Evolutionary conservation across 2,888 invertebrate species (phyloP), one percentile per base, ranked within the genome.

Genomic region (Watsonalla binaria): DNA sequence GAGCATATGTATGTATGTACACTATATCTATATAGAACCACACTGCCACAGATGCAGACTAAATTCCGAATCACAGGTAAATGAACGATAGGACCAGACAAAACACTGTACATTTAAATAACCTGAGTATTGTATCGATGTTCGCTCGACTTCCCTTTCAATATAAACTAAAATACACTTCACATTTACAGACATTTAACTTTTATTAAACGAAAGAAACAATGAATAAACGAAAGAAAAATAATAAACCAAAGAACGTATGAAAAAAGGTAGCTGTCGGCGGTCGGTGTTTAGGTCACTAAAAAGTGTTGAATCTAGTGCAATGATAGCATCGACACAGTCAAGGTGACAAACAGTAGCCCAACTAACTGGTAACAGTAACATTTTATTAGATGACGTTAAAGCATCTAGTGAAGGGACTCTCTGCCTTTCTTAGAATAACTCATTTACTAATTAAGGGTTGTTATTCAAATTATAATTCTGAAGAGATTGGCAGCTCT

Each of bases 171-270:
- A 60, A 51, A 82, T 66, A 45, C 56, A 64, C 67, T 80, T 88
- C 68, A 77, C 72, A 73, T 80, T 88, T 68, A 77, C 72, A 74
- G 80, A 80, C 88, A 89, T 85, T 81, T 78, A 78, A 77, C 58
- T 53, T 15, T 35, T 58, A 58, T 70, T 65, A 74, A 78, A 69
- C 60, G 62, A 59, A 64, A 62, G 59, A 68, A 70, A 42, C 7
- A 37, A 37, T 37, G 6, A 8, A 42, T 11, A 8, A 42, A 42
- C 42, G 42, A 42, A 42, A 11, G 9, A 42, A 42, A 42, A 11
- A 42, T 42, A 24, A 24, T 24, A 24, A 24, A 24, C 24, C 24
- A 24, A 24, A 24, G 24, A 24, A 24, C 24, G 24, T 24, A 24
- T 24, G 24, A 24, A 24, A 24, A 24, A 24, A 24, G 24, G 42